Base-by-base conservation (phyloP, 2,113 vertebrate genomes). In the Oncorhynchus masou region DNA sequence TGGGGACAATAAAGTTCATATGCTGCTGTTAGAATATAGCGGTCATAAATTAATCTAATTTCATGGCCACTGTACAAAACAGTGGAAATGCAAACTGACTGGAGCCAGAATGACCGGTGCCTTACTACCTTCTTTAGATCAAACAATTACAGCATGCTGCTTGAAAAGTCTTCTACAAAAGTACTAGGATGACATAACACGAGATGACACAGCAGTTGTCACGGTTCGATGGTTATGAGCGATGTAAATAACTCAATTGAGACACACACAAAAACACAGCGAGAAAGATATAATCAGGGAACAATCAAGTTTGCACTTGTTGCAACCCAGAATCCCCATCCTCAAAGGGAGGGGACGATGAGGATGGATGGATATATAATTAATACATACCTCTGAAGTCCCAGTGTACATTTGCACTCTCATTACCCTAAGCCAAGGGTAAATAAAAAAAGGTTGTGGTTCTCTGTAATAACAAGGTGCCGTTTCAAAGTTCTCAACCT, bases 271-370 rank as follows among this genome's bases (percentile, higher is more conserved):
- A 45, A 45, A 9, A 45, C 39, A 45, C 39, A 45, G 39, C 2
- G 9, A 11, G 70, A 90, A 76, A 86, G 88, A 89, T 90, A 78
- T 88, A 91, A 91, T 88, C 89, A 88, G 85, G 75, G 67, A 80
- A 89, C 83, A 29, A 80, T 71, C 91, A 86, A 89, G 92, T 92
- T 92, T 84, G 87, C 91, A 91, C 90, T 90, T 90, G 91, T 88
- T 79, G 77, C 84, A 88, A 88, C 84, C 84, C 72, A 82, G 82
- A 89, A 79, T 72, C 82, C 83, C 87, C 49, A 81, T 86, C 88
- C 87, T 91, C 87, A 90, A 90, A 92, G 90, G 84, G 65, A 80
- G 73, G 83, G 73, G 84, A 66, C 67, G 80, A 76, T 81, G 77
- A 76, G 85, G 86, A 86, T 3, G 66, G 81, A 75, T 83, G 75